Conservation (phyloP, 2,888 invertebrate genomes). For the Myathropa florea region DNA sequence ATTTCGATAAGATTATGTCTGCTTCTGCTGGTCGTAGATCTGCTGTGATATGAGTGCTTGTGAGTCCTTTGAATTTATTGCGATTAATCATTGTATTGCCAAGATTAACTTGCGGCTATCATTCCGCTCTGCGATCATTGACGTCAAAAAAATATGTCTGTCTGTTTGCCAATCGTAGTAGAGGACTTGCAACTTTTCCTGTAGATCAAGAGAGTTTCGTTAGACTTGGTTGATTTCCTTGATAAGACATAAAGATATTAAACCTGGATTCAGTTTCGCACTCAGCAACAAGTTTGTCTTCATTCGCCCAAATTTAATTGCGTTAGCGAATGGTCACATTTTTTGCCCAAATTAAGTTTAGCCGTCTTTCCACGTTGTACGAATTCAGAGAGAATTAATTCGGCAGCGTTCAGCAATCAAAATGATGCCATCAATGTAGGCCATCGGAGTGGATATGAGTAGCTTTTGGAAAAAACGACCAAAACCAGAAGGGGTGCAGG, state of each 20-base stretch:
- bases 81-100: background rate
- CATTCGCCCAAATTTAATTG: background rate
- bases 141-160: too few species aligned
- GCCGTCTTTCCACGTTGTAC: background rate
- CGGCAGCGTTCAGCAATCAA: background rate
- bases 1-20: background rate
- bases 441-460: background rate
- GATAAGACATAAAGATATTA: background rate
- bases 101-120: background rate
- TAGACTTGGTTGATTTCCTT: too few species aligned
- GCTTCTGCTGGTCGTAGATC: too few species aligned
- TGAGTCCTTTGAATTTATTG: too few species aligned
- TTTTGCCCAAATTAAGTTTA: background rate
- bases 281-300: background rate
- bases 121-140: too few species aligned
- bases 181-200: too few species aligned
- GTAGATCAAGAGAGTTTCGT: too few species aligned
- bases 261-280: background rate
- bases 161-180: too few species aligned
- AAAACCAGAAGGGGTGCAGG: background rate
- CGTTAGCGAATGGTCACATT: background rate
- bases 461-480: background rate
- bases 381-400: background rate
- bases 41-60: too few species aligned
- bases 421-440: background rate